A percentile compares a stretch with the other conserved stretches of the same genome.
These are phyloP conservation scores for Adelphocoris suturalis DNA, from an alignment of 2,888 invertebrate genomes.

Conservation along the genomic window DNA sequence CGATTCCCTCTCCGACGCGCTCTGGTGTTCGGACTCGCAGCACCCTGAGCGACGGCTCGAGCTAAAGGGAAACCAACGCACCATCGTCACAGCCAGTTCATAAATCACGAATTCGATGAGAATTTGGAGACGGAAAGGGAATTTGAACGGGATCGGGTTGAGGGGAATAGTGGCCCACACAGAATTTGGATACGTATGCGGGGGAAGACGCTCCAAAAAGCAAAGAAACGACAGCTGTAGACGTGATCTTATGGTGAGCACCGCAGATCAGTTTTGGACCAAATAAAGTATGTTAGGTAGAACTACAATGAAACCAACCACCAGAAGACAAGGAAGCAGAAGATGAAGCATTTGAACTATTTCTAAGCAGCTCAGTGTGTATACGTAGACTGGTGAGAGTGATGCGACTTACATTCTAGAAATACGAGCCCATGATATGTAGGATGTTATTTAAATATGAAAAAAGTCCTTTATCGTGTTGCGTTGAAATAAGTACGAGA, in stretches of 20 bases:
- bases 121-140: background rate
- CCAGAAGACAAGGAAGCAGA: background rate
- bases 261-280: no score
- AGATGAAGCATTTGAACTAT: background rate
- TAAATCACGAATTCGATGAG: background rate
- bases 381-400: no score
- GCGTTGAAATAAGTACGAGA: no score
- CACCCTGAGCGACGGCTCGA: conserved; percentile 73
- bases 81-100: background rate
- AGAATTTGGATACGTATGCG: background rate
- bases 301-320: conserved; percentile 13
- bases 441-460: no score
- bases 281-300: no score
- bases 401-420: no score
- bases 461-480: no score
- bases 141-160: background rate
- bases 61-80: conserved; percentile 62
- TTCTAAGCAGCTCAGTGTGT: background rate
- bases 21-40: conserved; percentile 78
- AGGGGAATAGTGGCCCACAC: background rate
- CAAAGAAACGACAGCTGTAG: background rate
- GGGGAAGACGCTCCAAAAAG: background rate
- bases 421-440: no score
- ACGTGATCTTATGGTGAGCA: no score
- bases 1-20: conserved; percentile 90